Evolutionary conservation across 1,140 invertebrate genomes (phyloP).

Genomic region (Drosophila ercepeae): DNA sequence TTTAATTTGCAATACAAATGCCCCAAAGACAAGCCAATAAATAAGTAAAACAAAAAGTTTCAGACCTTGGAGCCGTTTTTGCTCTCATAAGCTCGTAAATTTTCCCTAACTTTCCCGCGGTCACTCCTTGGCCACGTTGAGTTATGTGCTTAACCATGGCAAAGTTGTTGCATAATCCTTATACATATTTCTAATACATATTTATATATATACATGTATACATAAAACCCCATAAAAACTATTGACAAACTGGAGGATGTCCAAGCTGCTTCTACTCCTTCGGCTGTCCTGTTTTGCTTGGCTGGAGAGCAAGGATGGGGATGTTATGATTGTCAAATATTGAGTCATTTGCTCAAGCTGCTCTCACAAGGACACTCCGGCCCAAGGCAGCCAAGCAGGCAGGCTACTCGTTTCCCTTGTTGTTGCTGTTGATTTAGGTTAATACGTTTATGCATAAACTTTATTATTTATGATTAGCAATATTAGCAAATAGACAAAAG

Average conservation of each 20-base stretch:
- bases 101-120: constrained; percentile 31
- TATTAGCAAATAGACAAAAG: constrained; percentile 60
- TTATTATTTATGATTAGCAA: constrained; percentile 79
- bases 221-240: constrained; percentile 36
- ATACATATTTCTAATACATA: constrained; percentile 20
- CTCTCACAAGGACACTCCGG: constrained; percentile 35
- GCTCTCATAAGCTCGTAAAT: constrained; percentile 48
- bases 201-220: not conserved
- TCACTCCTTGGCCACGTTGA: constrained; percentile 28
- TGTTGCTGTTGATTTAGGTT: constrained; percentile 69
- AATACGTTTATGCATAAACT: constrained; percentile 81
- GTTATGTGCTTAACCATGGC: constrained; percentile 59
- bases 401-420: not conserved
- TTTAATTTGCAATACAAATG: constrained; percentile 66
- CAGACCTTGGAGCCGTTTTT: constrained; percentile 34
- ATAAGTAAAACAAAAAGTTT: constrained; percentile 23
- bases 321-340: constrained; percentile 79
- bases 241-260: constrained; percentile 24
- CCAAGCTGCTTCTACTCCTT: constrained; percentile 29
- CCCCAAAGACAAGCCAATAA: constrained; percentile 29
- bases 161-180: constrained; percentile 30
- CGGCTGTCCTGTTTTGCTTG: not conserved
- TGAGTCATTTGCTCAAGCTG: constrained; percentile 77
- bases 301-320: constrained; percentile 4
- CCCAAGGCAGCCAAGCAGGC: constrained; percentile 15